These are phyloP conservation scores for Salmo trutta DNA, from an alignment of 2,797 vertebrate species.

Conservation along the genomic window DNA sequence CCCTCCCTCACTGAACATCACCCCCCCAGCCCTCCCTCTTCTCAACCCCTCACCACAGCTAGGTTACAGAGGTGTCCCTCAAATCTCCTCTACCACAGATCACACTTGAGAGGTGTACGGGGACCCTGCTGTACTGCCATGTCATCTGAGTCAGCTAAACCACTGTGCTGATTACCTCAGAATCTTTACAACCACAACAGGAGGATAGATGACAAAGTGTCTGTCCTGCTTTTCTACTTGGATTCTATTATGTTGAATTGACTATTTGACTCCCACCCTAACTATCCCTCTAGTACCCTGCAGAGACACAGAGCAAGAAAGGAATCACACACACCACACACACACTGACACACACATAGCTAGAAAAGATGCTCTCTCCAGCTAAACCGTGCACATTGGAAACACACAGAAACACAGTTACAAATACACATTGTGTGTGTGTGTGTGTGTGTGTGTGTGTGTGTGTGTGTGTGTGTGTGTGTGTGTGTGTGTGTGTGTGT, in stretches of 20 bases:
- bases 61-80: slow-evolving; percentile 29
- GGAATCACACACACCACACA: too few relatives aligned
- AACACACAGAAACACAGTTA: slow-evolving; percentile 1
- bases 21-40: not conserved
- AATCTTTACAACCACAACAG: not conserved
- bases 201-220: not conserved
- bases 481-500: not conserved
- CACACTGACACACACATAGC: slow-evolving; percentile 3
- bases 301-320: not conserved
- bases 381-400: not conserved
- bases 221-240: too few relatives aligned
- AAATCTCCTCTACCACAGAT: slow-evolving; percentile 40
- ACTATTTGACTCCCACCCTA: too few relatives aligned
- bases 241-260: too few relatives aligned
- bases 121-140: not conserved
- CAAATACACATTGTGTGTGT: slow-evolving; percentile 2
- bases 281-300: too few relatives aligned
- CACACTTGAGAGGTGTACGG: slow-evolving; percentile 15
- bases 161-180: not conserved
- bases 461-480: not conserved
- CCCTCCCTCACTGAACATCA: not conserved
- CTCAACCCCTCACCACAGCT: slow-evolving; percentile 32
- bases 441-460: too few relatives aligned
- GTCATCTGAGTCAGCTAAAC: not conserved
- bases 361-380: not conserved